Evolutionary conservation across 2,113 vertebrate species (phyloP).

Genomic region (Centrocercus urophasianus): DNA sequence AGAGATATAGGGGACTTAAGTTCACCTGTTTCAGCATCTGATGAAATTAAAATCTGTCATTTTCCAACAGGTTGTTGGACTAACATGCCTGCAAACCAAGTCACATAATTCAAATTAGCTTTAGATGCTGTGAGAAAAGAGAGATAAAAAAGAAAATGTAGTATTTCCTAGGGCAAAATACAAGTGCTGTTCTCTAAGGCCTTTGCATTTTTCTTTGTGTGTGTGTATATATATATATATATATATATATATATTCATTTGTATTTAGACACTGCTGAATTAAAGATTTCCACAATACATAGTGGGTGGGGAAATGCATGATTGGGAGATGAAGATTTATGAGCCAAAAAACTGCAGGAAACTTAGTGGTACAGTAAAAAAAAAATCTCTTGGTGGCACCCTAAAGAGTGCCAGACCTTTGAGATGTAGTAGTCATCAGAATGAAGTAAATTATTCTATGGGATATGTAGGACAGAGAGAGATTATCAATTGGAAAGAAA

Average conservation of each 20-base stretch:
- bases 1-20: not conserved
- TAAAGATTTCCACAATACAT: not conserved
- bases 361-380: not conserved
- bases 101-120: not conserved
- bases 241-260: not conserved
- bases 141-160: not conserved
- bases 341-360: not conserved
- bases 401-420: not conserved
- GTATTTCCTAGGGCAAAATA: not conserved
- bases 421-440: conserved; percentile 7
- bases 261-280: not conserved
- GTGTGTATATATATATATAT: not conserved
- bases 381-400: not conserved
- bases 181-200: not conserved
- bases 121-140: not conserved
- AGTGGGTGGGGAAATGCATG: not conserved
- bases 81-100: not conserved
- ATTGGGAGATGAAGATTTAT: not conserved
- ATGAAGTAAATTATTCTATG: not conserved
- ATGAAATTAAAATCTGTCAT: not conserved
- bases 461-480: not conserved
- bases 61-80: not conserved
- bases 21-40: not conserved
- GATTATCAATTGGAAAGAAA: conserved; percentile 35
- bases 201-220: not conserved